Base-by-base conservation (phyloP, 2,888 invertebrate species). In the Cataglyphis albicans region DNA sequence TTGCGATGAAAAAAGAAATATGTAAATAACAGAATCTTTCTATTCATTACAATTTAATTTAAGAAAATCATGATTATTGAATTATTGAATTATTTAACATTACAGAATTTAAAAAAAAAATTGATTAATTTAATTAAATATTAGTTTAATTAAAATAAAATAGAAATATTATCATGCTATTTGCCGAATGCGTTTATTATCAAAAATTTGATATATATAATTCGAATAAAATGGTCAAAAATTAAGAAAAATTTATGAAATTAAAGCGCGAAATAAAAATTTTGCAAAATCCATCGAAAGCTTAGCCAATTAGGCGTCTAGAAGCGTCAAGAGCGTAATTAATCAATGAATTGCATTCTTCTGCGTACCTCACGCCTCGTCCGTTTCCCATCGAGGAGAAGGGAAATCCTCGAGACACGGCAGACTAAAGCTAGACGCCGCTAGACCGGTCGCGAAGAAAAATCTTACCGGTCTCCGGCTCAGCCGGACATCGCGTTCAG, bases 401-500 rank as follows among this genome's bases (percentile, higher is more conserved):
- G 72, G 85, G 81, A 67, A 85, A 82, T 82, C 81, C 81, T 80
- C 65, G 82, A 35, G 64, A 59, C 81, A 59, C 81, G 81, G 85
- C 88, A 93, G 93, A 93, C 93, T 90, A 89, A 83, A 91, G 90
- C 91, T 93, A 93, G 93, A 93, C 92, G 88, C 65, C 86, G 86
- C 87, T 91, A 92, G 92, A 93, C 93, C 93, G 93, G 93, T 93
- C 91, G 75, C 75, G 72, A 85, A 89, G 86, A 90, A 91, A 92
- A 92, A 91, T 75, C 83, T 74, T 61, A 65, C 84, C 82, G 81
- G 64, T 76, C 84, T 48, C 82, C 75, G 18, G 38, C 55, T 81
- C 67, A 80, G 83, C 82, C 29, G 82, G 68, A 57, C 82, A 84
- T 85, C 80, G 67, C 87, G 87, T 87, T 87, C 87, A 90, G 80